Conservation (phyloP, 2,113 vertebrate genomes). For the Piaya cayana region DNA sequence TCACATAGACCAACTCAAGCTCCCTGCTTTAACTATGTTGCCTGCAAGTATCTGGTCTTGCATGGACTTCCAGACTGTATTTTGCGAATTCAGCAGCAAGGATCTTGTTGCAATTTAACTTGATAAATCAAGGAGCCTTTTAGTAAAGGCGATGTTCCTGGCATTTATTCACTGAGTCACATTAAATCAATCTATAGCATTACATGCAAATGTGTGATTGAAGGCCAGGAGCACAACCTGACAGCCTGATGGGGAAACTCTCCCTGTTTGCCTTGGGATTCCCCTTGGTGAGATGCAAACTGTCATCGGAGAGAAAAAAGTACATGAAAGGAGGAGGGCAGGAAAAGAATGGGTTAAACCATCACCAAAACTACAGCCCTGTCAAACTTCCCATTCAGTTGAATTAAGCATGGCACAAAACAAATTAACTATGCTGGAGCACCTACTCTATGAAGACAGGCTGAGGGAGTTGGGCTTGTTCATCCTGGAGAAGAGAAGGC, state of each 20-base stretch:
- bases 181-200: background rate
- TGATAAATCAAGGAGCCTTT: constrained; percentile 14
- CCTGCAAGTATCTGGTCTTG: background rate
- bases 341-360: background rate
- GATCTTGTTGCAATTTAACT: background rate
- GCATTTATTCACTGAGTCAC: background rate
- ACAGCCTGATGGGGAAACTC: background rate
- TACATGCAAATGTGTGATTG: fast-evolving
- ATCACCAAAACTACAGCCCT: background rate
- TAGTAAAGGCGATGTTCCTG: background rate
- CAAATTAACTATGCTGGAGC: background rate
- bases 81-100: background rate
- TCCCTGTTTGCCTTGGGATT: background rate
- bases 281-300: background rate
- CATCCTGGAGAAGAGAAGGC: too few species aligned
- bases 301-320: background rate
- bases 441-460: too few species aligned
- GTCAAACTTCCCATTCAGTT: background rate
- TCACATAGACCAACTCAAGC: background rate
- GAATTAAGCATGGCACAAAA: background rate
- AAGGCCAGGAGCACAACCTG: background rate
- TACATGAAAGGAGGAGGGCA: fast-evolving
- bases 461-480: too few species aligned
- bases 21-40: fast-evolving
- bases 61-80: background rate